Percentiles rank a stretch among this genome's conserved stretches.
phyloP scores from a whole-genome alignment of 2,113 vertebrate genomes.

The Elanoides forficatus region DNA sequence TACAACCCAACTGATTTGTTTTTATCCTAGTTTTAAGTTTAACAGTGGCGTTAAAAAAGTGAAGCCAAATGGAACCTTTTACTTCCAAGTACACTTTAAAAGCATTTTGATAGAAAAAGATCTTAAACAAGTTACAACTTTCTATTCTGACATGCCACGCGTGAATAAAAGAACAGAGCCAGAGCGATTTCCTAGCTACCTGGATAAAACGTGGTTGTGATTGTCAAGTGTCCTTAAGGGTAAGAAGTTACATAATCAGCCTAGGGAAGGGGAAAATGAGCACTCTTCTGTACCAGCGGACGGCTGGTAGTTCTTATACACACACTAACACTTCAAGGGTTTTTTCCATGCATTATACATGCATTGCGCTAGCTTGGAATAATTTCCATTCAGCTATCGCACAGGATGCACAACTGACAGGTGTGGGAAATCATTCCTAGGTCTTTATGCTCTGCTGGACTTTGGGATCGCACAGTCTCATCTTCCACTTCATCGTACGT shows the following conservation, averaged over 20 bases:
- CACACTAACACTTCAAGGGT: not conserved
- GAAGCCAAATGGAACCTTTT: conserved; percentile 1
- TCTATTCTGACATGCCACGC: not conserved
- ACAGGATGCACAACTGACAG: not conserved
- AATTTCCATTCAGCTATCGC: not conserved
- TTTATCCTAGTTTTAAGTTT: not conserved
- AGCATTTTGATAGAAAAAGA: not conserved
- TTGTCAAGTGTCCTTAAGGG: not conserved
- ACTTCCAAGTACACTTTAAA: not conserved
- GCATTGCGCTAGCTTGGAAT: not conserved
- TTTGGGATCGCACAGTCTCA: not conserved
- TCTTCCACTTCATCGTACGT: conserved; percentile 7
- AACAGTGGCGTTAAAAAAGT: not conserved
- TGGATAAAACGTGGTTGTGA: not conserved
- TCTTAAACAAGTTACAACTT: conserved; percentile 1
- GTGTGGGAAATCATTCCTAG: not conserved
- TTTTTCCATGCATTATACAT: not conserved
- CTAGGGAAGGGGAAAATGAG: not conserved
- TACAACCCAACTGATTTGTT: not conserved
- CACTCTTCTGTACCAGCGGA: not conserved
- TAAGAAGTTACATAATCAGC: not conserved
- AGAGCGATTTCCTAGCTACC: not conserved
- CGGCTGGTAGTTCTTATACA: not conserved
- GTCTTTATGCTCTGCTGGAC: not conserved
- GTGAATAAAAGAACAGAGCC: not conserved